Percentiles rank a stretch among this genome's conserved stretches.
Conservation (phyloP, 2,888 invertebrate genomes). For the Ditylenchus weischeri region DNA sequence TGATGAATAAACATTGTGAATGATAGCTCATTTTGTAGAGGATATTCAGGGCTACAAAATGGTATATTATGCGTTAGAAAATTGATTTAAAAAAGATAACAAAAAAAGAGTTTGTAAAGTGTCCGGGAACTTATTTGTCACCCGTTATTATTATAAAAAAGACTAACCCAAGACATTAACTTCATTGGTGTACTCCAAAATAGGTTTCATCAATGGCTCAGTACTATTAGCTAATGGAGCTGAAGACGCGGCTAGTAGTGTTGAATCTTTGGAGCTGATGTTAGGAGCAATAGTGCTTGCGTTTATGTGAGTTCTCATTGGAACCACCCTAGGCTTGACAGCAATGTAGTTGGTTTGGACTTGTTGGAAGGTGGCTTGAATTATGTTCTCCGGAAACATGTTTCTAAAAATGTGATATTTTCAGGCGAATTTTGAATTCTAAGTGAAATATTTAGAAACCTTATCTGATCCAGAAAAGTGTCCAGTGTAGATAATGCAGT, state of each 20-base stretch:
- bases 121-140: no score
- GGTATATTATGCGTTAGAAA: no score
- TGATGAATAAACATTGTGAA: no score
- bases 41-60: no score
- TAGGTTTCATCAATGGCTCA: conserved; percentile 13
- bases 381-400: conserved; percentile 84
- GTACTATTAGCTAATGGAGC: conserved; percentile 9
- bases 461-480: conserved; percentile 81
- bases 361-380: conserved; percentile 69
- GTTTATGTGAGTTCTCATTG: background rate
- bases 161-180: conserved; percentile 68
- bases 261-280: background rate
- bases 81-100: no score
- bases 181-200: conserved; percentile 64
- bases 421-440: no score
- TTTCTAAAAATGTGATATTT: no score
- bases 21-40: no score
- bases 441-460: no score
- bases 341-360: conserved; percentile 55
- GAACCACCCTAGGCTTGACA: conserved; percentile 35
- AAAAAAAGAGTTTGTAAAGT: no score
- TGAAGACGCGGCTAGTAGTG: background rate
- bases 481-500: conserved; percentile 66
- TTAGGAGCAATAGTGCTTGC: background rate
- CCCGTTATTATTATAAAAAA: background rate